Percentiles rank a stretch among this genome's conserved stretches.
These are phyloP conservation scores for Megathymus violae DNA, from an alignment of 1,140 invertebrate genomes.

Conservation along the genomic window DNA sequence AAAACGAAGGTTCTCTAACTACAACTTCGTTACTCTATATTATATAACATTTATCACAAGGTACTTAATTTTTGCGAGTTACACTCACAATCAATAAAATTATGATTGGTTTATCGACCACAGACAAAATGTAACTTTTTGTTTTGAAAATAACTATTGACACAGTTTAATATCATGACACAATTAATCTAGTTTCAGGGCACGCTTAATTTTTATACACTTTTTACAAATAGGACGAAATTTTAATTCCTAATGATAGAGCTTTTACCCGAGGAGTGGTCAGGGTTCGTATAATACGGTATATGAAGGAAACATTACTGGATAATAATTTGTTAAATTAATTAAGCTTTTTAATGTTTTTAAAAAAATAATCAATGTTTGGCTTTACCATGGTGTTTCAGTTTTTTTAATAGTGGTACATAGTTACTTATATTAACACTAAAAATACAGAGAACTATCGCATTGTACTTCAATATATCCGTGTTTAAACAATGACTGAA, in stretches of 20 bases:
- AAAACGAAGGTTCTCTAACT: conserved; percentile 23
- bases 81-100: conserved; percentile 39
- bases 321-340: not conserved
- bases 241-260: conserved; percentile 20
- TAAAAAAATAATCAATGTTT: too few relatives aligned
- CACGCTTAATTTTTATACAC: conserved; percentile 9
- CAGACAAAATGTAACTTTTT: conserved; percentile 14
- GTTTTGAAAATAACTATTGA: conserved; percentile 34
- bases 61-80: conserved; percentile 55
- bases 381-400: too few relatives aligned
- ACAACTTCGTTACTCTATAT: conserved; percentile 30
- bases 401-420: too few relatives aligned
- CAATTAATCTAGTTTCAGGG: conserved; percentile 7
- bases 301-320: not conserved
- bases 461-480: too few relatives aligned
- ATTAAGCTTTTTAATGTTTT: too few relatives aligned
- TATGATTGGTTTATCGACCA: conserved; percentile 1
- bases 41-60: conserved; percentile 62
- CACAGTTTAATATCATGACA: conserved; percentile 14
- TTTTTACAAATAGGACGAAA: conserved; percentile 30
- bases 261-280: conserved; percentile 10
- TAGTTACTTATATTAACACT: too few relatives aligned
- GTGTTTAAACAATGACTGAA: too few relatives aligned
- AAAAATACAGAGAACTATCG: too few relatives aligned
- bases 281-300: conserved; percentile 9